Percentiles rank a stretch among this genome's conserved stretches.
These are phyloP conservation scores for Gallinago media DNA, from an alignment of 2,113 vertebrate genomes.

Conservation along the genomic window DNA sequence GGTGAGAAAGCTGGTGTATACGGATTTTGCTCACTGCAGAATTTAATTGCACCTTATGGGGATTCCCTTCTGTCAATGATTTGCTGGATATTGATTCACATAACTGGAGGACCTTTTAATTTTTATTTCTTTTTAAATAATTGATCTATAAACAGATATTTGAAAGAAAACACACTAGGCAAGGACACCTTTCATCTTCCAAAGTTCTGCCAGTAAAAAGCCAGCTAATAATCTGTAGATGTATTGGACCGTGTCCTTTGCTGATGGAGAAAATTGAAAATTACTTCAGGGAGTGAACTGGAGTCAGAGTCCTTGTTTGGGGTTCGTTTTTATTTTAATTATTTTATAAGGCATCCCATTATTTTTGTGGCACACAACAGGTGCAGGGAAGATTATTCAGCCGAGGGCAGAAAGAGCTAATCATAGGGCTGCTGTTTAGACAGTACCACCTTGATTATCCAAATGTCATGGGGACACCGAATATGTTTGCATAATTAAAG, in stretches of 20 bases:
- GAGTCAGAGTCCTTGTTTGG: not conserved
- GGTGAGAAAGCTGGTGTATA: not conserved
- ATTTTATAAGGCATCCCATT: not conserved
- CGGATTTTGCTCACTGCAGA: not conserved
- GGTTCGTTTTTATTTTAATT: rapidly evolving
- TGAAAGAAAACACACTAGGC: not conserved
- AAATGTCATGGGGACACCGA: not conserved
- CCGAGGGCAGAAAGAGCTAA: not conserved
- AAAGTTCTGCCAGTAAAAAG: not conserved
- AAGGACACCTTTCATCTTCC: not conserved
- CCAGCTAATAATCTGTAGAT: not conserved
- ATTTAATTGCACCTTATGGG: slow-evolving; percentile 51
- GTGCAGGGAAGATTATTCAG: not conserved
- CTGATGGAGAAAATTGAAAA: not conserved
- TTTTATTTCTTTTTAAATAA: not conserved
- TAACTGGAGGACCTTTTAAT: not conserved
- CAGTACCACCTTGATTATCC: slow-evolving; percentile 21
- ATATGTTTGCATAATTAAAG: slow-evolving; percentile 54
- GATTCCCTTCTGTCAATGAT: slow-evolving; percentile 33
- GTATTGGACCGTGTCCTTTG: not conserved
- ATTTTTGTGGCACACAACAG: not conserved
- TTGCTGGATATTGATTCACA: slow-evolving; percentile 2
- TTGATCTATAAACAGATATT: not conserved
- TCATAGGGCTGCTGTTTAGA: not conserved
- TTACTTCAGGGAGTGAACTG: not conserved